Evolutionary conservation across 2,797 vertebrate genomes (phyloP).

Genomic region (Melanotaenia parkinsoni): DNA sequence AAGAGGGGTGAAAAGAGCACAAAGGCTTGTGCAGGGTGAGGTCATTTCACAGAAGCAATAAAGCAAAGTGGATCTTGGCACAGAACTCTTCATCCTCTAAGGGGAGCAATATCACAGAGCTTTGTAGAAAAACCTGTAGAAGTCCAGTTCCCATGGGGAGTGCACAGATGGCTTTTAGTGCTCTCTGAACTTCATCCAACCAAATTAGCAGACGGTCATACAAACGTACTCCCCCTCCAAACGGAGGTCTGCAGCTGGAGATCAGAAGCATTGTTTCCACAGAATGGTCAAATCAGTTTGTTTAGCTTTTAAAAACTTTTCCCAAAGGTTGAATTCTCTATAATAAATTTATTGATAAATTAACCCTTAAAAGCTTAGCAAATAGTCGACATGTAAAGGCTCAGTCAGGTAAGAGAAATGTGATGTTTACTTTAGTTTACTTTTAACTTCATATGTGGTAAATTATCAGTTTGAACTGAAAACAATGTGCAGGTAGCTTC

Average conservation of each 20-base stretch:
- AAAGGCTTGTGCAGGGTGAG: conserved; percentile 25
- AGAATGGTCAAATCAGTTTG: conserved; percentile 6
- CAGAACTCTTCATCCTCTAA: conserved; percentile 51
- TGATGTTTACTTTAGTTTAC: background rate
- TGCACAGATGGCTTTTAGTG: conserved; percentile 11
- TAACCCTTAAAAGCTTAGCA: background rate
- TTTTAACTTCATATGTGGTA: background rate
- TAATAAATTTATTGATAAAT: conserved; percentile 8
- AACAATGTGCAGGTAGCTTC: background rate
- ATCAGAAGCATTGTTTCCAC: conserved; percentile 18
- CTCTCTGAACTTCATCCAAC: conserved; percentile 28
- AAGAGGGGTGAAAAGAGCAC: conserved; percentile 22
- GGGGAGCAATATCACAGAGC: conserved; percentile 61
- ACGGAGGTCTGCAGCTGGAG: conserved; percentile 37
- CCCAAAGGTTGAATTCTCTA: conserved; percentile 4
- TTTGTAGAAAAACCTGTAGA: conserved; percentile 46
- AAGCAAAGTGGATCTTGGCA: conserved; percentile 66
- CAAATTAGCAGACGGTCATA: conserved; percentile 32
- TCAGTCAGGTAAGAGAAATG: background rate
- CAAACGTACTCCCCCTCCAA: conserved; percentile 2
- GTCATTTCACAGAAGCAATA: conserved; percentile 68
- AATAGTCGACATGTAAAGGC: conserved; percentile 10
- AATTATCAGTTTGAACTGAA: background rate
- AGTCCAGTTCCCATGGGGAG: conserved; percentile 55
- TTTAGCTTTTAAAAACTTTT: conserved; percentile 13